A percentile compares a stretch with the other conserved stretches of the same genome.
phyloP scores from a whole-genome alignment of 2,113 vertebrate species.

The Apteryx mantelli region DNA sequence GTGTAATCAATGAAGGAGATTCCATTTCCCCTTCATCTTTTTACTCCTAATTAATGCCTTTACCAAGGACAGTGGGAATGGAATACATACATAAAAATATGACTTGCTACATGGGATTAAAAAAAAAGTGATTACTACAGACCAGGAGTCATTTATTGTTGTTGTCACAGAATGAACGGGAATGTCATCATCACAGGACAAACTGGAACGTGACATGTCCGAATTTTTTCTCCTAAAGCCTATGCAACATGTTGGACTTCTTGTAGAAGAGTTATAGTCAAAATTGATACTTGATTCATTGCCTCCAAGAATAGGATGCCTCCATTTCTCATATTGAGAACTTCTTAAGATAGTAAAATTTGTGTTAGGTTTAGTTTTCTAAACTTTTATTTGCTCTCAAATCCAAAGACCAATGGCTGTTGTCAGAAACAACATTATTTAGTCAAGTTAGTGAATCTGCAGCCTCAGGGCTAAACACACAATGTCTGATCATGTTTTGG shows the following conservation, averaged over 20 bases:
- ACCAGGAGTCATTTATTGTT: neutral
- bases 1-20: neutral
- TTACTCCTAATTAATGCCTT: neutral
- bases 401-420: neutral
- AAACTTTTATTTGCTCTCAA: neutral
- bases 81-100: neutral
- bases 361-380: neutral
- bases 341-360: neutral
- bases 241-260: neutral
- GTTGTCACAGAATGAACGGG: neutral
- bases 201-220: neutral
- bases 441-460: neutral
- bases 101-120: neutral
- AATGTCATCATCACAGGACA: neutral
- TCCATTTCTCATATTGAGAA: neutral
- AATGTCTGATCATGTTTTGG: neutral
- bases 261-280: neutral
- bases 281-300: neutral
- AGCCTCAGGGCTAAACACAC: neutral
- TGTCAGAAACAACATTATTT: constrained; percentile 30
- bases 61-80: neutral
- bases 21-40: neutral
- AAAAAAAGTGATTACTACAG: neutral
- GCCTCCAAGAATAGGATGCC: neutral
- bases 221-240: neutral